Conservation (phyloP, 2,113 vertebrate species). For the Prunella fulvescens region DNA sequence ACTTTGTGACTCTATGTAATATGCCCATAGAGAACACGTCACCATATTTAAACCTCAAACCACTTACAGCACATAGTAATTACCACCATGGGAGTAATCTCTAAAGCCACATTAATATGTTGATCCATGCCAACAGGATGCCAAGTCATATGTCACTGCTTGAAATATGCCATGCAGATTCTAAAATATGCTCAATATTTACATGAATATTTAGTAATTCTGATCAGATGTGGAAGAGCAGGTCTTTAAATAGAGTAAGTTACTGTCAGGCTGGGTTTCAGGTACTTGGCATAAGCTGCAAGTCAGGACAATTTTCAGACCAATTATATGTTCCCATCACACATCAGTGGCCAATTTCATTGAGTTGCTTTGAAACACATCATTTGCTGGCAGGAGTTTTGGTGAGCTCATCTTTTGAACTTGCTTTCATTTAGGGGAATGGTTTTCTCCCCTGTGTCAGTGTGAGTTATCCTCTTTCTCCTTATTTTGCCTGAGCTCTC, state of each 20-base stretch:
- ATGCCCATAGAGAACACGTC: neutral
- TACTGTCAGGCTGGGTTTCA: neutral
- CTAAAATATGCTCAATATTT: neutral
- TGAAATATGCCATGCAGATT: neutral
- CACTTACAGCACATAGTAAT: neutral
- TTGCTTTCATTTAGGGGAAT: conserved; percentile 32
- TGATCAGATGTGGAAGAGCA: neutral
- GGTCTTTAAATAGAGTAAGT: neutral
- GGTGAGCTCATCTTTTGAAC: conserved; percentile 30
- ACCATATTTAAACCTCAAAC: neutral
- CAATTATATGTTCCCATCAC: conserved; percentile 11
- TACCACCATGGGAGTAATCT: neutral
- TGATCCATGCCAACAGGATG: neutral
- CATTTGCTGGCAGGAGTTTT: neutral
- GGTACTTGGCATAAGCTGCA: neutral
- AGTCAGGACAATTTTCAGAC: neutral
- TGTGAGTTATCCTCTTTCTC: neutral
- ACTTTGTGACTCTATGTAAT: neutral
- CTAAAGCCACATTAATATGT: neutral
- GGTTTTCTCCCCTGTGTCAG: neutral
- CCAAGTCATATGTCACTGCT: neutral
- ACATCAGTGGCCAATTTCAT: neutral
- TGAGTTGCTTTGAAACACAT: neutral
- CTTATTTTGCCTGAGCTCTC: neutral
- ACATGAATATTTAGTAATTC: neutral